Base-by-base conservation (phyloP, 2,113 vertebrate genomes). In the Rallus limicola region DNA sequence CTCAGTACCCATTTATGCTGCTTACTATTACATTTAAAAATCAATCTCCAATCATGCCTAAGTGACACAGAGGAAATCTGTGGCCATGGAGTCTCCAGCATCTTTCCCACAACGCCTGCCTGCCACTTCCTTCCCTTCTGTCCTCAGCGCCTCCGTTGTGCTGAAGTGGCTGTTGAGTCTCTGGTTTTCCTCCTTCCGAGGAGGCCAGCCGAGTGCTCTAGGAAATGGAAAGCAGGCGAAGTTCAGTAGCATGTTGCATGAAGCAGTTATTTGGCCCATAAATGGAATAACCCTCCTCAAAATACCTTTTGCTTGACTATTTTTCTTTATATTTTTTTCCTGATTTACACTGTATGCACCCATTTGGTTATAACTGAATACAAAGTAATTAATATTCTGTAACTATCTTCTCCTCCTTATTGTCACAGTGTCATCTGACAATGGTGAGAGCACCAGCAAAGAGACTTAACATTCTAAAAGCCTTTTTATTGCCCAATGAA, bases 1-100 rank as follows among this genome's bases (percentile, higher is more conserved):
- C 95, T 81, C 53, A 40, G 38, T 71, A 33, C 16, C 15, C 50
- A 59, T 38, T 96, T 95, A 62, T 33, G 13, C 38, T 79, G 36
- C 65, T 89, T 82, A 88, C 69, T 79, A 82, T 3, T 82, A 34
- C 86, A 89, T 95, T 93, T 92, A 93, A 95, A 96, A 96, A 93
- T 96, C 92, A 82, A 95, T 90, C 65, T 21, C 44, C 3, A 50
- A 2, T 65, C 60, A 25, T 33, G 50, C 29, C 36, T 64, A 79
- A 84, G 46, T 79, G 77, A 82, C 82, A 86, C 13, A 88, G 33
- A 86, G 83, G 88, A 95, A 92, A 79, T 65, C 34, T 93, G 69
- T 89, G 90, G 86, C 58, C 33, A 3, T 7, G 25, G 62, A 92
- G 77, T 48, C 80, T 93, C 65, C 80, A 76, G 44, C 50, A 48